These are phyloP conservation scores for Apocrypta bakeri DNA, from an alignment of 1,140 invertebrate species.

Conservation along the genomic window DNA sequence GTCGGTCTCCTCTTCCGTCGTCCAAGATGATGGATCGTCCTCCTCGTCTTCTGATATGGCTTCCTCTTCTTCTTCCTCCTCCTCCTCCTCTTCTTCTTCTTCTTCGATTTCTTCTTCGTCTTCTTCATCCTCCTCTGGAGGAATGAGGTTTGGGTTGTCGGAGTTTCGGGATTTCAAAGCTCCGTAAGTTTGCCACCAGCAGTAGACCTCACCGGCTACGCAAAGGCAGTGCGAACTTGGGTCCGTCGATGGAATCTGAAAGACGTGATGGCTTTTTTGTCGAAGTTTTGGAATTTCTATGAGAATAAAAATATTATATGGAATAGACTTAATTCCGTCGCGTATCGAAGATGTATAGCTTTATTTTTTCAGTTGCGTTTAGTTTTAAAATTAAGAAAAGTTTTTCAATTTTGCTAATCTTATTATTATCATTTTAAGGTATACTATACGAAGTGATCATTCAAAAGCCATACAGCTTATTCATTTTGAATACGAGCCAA, in stretches of 20 bases:
- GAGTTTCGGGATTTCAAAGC: neutral
- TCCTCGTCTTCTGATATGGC: neutral
- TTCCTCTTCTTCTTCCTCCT: neutral
- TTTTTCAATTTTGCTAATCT: no score
- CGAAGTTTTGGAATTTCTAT: neutral
- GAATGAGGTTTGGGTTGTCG: neutral
- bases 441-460: no score
- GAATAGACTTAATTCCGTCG: no score
- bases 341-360: no score
- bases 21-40: slow-evolving; percentile 36
- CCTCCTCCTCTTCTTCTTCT: neutral
- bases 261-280: neutral
- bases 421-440: no score
- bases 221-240: slow-evolving; percentile 82
- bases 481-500: no score
- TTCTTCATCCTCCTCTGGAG: neutral
- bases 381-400: no score
- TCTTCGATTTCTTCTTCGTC: neutral
- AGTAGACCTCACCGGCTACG: slow-evolving; percentile 83
- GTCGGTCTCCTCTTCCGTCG: slow-evolving; percentile 52
- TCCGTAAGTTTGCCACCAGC: slow-evolving; percentile 80
- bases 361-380: no score
- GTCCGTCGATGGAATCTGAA: slow-evolving; percentile 74
- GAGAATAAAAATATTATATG: no score
- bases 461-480: no score